phyloP scores from a whole-genome alignment of 2,113 vertebrate genomes.

The Anguilla japonica region DNA sequence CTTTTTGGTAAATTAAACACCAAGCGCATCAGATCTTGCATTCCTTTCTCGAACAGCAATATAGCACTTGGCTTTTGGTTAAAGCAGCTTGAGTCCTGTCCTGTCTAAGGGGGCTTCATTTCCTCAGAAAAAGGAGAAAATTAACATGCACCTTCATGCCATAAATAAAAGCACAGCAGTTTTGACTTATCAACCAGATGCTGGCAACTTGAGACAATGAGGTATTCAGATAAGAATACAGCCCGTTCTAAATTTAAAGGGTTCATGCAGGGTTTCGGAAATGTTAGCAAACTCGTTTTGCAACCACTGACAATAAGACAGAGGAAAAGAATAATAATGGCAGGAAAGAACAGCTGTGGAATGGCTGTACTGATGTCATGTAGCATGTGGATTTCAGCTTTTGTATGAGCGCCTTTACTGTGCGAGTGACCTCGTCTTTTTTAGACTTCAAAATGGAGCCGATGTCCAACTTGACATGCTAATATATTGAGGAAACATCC shows the following conservation, averaged over 20 bases:
- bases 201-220: background rate
- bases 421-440: slow-evolving; percentile 43
- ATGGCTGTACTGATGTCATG: slow-evolving; percentile 14
- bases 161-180: background rate
- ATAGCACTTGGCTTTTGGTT: too few relatives aligned
- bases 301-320: background rate
- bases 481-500: slow-evolving; percentile 30
- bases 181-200: background rate
- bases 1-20: background rate
- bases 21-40: background rate
- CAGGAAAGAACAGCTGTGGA: background rate
- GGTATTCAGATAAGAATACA: background rate
- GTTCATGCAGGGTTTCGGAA: background rate
- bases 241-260: background rate
- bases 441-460: slow-evolving; percentile 34
- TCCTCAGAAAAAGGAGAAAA: background rate
- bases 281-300: background rate
- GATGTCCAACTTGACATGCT: slow-evolving; percentile 32
- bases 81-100: background rate
- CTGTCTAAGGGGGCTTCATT: background rate
- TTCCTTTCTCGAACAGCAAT: background rate
- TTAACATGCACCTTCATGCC: too few relatives aligned
- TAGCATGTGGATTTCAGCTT: slow-evolving; percentile 11
- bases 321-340: background rate
- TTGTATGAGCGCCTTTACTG: slow-evolving; percentile 30